Conservation (phyloP, 2,113 vertebrate species). For the Vimba vimba region DNA sequence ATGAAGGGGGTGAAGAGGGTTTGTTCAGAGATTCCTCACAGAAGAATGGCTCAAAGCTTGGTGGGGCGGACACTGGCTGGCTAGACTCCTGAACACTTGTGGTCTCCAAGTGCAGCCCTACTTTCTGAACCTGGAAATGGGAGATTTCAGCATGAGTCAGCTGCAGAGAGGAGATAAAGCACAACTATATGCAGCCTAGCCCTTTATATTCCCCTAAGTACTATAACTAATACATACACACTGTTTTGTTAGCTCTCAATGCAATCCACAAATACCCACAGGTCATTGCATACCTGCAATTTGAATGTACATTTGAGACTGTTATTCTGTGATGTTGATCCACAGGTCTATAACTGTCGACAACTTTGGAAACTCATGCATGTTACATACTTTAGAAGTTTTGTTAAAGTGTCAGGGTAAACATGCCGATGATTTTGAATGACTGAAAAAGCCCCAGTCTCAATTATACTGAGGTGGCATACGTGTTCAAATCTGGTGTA, state of each 20-base stretch:
- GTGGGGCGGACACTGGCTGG: slow-evolving; percentile 70
- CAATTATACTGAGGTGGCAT: not conserved
- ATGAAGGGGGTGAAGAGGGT: slow-evolving; percentile 65
- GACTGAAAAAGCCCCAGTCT: not conserved
- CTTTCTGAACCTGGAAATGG: slow-evolving; percentile 69
- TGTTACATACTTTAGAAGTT: not conserved
- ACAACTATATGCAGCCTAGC: not conserved
- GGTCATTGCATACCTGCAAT: not conserved
- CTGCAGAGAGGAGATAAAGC: not conserved
- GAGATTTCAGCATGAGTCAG: not conserved
- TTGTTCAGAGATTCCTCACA: slow-evolving; percentile 69
- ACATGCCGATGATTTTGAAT: not conserved
- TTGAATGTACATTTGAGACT: too few relatives aligned
- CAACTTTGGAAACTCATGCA: too few relatives aligned
- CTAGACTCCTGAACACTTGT: slow-evolving; percentile 60
- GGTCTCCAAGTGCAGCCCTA: slow-evolving; percentile 67
- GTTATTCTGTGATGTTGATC: too few relatives aligned
- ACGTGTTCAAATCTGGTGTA: not conserved
- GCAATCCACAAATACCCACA: not conserved
- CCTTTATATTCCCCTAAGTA: not conserved
- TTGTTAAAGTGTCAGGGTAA: not conserved
- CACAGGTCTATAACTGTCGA: not conserved
- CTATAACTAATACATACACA: not conserved
- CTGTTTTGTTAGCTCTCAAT: not conserved
- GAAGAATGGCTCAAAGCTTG: slow-evolving; percentile 76